A percentile compares a stretch with the other conserved stretches of the same genome.
Evolutionary conservation across 2,113 vertebrate genomes (phyloP).

Genomic region (Lates calcarifer): DNA sequence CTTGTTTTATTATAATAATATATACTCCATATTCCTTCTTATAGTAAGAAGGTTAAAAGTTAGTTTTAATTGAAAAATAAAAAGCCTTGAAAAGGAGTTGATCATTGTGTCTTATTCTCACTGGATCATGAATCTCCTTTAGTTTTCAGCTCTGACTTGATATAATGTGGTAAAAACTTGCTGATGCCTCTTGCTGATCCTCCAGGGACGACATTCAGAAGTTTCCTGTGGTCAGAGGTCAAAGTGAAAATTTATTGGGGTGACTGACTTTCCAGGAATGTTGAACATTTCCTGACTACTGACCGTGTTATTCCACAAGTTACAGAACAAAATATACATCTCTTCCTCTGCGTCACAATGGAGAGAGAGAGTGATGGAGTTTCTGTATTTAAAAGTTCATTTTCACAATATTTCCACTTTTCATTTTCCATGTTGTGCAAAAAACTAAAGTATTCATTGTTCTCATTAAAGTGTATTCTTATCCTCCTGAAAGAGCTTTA

Average conservation of each 20-base stretch:
- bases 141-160: slow-evolving; percentile 3
- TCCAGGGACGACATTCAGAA: slow-evolving; percentile 4
- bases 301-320: slow-evolving; percentile 9
- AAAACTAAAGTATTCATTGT: neutral
- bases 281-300: slow-evolving; percentile 35
- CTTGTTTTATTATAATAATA: neutral
- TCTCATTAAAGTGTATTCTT: slow-evolving; percentile 12
- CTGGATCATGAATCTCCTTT: neutral
- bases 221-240: slow-evolving; percentile 53
- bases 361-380: neutral
- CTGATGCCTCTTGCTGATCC: slow-evolving; percentile 1
- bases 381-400: neutral
- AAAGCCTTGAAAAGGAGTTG: neutral
- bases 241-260: slow-evolving; percentile 40
- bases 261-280: slow-evolving; percentile 47
- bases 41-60: neutral
- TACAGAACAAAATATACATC: slow-evolving; percentile 18
- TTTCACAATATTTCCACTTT: slow-evolving; percentile 10
- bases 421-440: neutral
- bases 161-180: slow-evolving; percentile 1
- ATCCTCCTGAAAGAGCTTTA: slow-evolving; percentile 4
- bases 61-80: neutral
- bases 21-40: too few species aligned
- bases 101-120: neutral
- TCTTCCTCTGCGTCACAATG: neutral